Evolutionary conservation across 2,888 invertebrate genomes (phyloP).

Genomic region (Halictus quadricinctus): DNA sequence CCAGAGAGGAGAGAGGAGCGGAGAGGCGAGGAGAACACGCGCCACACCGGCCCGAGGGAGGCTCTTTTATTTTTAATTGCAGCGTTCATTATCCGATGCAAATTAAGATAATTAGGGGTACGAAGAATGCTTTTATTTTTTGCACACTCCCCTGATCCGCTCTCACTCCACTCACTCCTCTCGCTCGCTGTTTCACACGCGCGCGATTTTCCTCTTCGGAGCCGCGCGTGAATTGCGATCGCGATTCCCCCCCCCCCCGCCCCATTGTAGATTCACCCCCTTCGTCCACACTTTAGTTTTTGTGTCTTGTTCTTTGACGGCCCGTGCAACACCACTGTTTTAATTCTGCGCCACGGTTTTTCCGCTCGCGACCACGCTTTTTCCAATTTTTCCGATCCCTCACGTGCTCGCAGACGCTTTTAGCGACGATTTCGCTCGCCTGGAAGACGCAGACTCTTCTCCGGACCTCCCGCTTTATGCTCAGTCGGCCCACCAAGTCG

Average conservation of each 20-base stretch:
- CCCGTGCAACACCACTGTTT: constrained; percentile 34
- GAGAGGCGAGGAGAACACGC: neutral
- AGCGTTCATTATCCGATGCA: constrained; percentile 72
- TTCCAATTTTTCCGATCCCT: neutral
- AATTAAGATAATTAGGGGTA: constrained; percentile 73
- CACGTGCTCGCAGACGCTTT: neutral
- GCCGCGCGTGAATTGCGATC: constrained; percentile 5
- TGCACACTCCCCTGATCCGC: neutral
- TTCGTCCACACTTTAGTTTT: constrained; percentile 18
- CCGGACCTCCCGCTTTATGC: neutral
- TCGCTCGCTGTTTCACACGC: neutral
- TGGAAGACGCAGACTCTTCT: neutral
- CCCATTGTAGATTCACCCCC: neutral
- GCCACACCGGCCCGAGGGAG: neutral
- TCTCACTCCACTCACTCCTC: no score
- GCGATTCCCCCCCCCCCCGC: neutral
- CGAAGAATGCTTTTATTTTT: constrained; percentile 68
- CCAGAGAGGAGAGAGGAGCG: neutral
- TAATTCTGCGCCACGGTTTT: constrained; percentile 36
- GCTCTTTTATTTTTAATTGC: constrained; percentile 64
- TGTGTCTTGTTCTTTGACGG: constrained; percentile 45
- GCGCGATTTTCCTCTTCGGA: neutral
- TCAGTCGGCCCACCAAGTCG: neutral
- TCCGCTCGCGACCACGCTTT: constrained; percentile 21
- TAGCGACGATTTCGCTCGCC: constrained; percentile 30